Conservation (phyloP, 23 tunicate species). For the Styela plicata region DNA sequence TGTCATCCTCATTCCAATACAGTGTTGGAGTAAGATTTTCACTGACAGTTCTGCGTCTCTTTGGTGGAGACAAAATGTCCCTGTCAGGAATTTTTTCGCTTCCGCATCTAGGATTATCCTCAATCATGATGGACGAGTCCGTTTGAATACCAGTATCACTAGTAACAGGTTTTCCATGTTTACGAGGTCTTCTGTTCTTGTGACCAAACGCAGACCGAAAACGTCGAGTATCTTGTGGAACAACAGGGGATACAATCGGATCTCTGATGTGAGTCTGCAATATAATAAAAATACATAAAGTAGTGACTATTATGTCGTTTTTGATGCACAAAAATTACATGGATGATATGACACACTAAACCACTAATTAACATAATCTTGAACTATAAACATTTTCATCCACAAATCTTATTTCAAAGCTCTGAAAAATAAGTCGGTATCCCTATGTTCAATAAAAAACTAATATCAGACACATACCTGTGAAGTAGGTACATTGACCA, state of each 20-base stretch:
- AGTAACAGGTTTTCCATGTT: constrained; percentile 9
- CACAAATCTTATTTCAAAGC: too few species aligned
- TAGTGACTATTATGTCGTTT: neutral
- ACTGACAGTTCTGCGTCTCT: constrained; percentile 22
- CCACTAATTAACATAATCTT: too few species aligned
- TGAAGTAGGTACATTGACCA: neutral
- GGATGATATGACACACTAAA: too few species aligned
- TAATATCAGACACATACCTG: too few species aligned
- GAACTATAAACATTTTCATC: too few species aligned
- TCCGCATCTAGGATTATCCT: constrained; percentile 16
- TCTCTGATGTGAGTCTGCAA: constrained; percentile 33
- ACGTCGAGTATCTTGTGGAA: constrained; percentile 66
- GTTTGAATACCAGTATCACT: constrained; percentile 20
- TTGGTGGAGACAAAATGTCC: constrained; percentile 4
- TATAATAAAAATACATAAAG: neutral
- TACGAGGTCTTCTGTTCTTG: neutral
- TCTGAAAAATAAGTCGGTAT: too few species aligned
- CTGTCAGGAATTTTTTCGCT: constrained; percentile 18
- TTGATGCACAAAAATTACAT: too few species aligned
- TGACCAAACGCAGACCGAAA: neutral
- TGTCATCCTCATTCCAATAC: constrained; percentile 5
- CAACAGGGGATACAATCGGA: constrained; percentile 83
- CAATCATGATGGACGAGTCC: neutral
- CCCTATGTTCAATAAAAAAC: too few species aligned
- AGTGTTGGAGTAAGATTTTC: constrained; percentile 4